Percentiles rank a stretch among this genome's conserved stretches.
phyloP scores from a whole-genome alignment of 2,797 vertebrate genomes.

The Sarcoramphus papa region DNA sequence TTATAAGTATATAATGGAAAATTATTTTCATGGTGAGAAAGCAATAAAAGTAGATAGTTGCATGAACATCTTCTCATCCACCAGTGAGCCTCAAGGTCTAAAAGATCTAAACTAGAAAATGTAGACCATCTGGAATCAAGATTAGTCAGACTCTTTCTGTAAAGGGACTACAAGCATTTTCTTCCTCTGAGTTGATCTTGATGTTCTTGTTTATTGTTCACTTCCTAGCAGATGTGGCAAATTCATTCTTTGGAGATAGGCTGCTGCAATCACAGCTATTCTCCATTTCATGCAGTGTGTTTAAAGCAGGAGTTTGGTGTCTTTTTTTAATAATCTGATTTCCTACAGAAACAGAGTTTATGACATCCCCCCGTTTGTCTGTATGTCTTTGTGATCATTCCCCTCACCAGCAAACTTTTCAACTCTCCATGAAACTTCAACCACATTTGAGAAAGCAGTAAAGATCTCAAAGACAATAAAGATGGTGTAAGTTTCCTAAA shows the following conservation, averaged over 20 bases:
- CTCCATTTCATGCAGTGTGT: neutral
- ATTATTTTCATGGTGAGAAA: neutral
- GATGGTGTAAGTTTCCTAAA: neutral
- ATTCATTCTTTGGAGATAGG: neutral
- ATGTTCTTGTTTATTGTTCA: neutral
- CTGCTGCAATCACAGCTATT: neutral
- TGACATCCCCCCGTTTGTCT: accelerated
- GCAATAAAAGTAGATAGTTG: neutral
- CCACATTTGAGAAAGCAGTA: neutral
- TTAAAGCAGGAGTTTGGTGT: neutral
- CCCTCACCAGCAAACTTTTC: neutral
- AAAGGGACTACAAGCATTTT: neutral
- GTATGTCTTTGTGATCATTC: neutral
- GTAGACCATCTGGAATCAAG: neutral
- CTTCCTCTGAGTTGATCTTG: neutral
- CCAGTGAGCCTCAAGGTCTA: neutral
- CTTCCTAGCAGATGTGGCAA: neutral
- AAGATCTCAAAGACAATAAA: neutral
- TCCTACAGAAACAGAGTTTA: neutral
- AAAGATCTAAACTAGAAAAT: neutral
- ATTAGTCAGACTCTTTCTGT: neutral
- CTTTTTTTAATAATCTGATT: neutral
- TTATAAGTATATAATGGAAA: neutral
- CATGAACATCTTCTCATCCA: neutral
- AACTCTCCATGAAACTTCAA: neutral